These are phyloP conservation scores for Drosophila murphyi DNA, from an alignment of 1,140 invertebrate species.

Conservation along the genomic window DNA sequence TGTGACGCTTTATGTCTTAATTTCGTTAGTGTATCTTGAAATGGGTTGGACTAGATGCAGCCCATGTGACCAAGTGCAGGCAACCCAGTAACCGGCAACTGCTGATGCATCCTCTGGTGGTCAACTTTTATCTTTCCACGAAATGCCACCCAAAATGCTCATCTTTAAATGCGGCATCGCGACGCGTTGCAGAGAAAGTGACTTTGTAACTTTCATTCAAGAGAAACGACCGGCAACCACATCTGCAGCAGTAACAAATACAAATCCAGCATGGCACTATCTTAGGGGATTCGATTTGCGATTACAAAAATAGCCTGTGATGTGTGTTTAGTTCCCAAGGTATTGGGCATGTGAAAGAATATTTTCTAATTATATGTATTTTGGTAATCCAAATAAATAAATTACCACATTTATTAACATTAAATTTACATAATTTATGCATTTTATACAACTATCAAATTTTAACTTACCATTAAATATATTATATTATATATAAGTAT, in stretches of 20 bases:
- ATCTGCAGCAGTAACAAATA: neutral
- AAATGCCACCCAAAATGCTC: slow-evolving; percentile 77
- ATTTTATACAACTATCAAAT: too few relatives aligned
- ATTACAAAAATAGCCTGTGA: neutral
- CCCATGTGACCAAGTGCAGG: slow-evolving; percentile 20
- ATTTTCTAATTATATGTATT: too few relatives aligned
- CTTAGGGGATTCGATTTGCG: slow-evolving; percentile 20
- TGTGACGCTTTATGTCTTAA: slow-evolving; percentile 82
- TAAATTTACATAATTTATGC: too few relatives aligned
- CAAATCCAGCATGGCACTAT: slow-evolving; percentile 3
- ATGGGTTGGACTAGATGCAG: slow-evolving; percentile 34
- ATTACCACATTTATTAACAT: too few relatives aligned
- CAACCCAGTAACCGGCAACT: slow-evolving; percentile 2
- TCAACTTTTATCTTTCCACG: slow-evolving; percentile 67
- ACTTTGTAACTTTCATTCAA: slow-evolving; percentile 71
- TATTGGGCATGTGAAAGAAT: neutral
- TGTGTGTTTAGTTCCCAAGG: neutral
- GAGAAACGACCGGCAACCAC: slow-evolving; percentile 15
- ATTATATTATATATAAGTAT: too few relatives aligned
- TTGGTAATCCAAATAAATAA: too few relatives aligned
- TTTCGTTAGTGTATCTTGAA: slow-evolving; percentile 48
- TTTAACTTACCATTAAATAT: too few relatives aligned
- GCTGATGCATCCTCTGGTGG: slow-evolving; percentile 10
- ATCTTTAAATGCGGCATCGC: slow-evolving; percentile 56
- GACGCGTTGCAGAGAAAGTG: slow-evolving; percentile 60